Conservation (phyloP, 1,140 invertebrate genomes). For the Adoxophyes honmai region DNA sequence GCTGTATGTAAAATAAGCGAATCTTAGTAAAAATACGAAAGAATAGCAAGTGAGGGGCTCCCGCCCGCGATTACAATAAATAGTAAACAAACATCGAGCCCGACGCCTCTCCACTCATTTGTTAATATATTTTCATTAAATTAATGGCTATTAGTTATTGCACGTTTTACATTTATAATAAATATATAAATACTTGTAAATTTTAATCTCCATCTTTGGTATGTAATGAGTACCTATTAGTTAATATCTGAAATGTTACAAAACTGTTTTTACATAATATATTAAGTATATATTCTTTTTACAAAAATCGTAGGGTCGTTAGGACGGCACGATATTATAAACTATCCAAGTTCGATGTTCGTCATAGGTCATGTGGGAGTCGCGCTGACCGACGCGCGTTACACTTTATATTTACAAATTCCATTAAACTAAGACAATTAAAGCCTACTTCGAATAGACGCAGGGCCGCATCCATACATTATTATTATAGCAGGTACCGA, state of each 20-base stretch:
- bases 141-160: conserved; percentile 76
- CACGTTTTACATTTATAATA: conserved; percentile 77
- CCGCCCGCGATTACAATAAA: conserved; percentile 61
- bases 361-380: conserved; percentile 60
- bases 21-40: conserved; percentile 15
- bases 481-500: conserved; percentile 72
- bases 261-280: conserved; percentile 71
- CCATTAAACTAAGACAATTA: conserved; percentile 75
- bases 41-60: background rate
- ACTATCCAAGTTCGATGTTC: conserved; percentile 76
- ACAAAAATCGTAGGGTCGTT: conserved; percentile 77
- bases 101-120: conserved; percentile 62
- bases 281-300: conserved; percentile 75
- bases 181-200: conserved; percentile 78
- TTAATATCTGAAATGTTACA: conserved; percentile 76
- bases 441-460: conserved; percentile 75
- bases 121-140: conserved; percentile 76
- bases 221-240: conserved; percentile 73
- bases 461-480: conserved; percentile 75
- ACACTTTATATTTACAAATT: conserved; percentile 71
- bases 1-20: conserved; percentile 59
- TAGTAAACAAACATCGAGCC: conserved; percentile 57
- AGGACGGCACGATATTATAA: conserved; percentile 75
- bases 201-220: conserved; percentile 74
- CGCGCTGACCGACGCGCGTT: conserved; percentile 51